Percentiles rank a stretch among this genome's conserved stretches.
Evolutionary conservation across 2,888 invertebrate species (phyloP).

Genomic region (Liodrosophila aerea): DNA sequence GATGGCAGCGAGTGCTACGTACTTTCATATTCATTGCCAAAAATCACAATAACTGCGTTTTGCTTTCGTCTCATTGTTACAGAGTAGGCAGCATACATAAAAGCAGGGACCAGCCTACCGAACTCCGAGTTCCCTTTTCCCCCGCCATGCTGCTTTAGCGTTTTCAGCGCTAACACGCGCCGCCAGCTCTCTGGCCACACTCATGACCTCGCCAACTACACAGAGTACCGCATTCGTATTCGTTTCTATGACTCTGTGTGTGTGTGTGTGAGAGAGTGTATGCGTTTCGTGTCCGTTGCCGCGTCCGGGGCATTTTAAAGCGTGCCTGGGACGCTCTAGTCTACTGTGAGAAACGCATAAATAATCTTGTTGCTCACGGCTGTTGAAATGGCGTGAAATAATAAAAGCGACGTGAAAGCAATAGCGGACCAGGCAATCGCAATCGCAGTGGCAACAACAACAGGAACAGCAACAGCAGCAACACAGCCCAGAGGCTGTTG

Average conservation of each 20-base stretch:
- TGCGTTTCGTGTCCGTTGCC: constrained; percentile 4
- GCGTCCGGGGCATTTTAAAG: constrained; percentile 56
- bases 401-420: constrained; percentile 75
- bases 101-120: no score
- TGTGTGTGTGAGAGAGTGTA: background rate
- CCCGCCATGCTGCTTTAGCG: background rate
- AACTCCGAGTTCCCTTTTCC: constrained; percentile 33
- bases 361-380: constrained; percentile 77
- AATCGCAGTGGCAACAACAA: constrained; percentile 36
- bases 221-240: constrained; percentile 5
- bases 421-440: constrained; percentile 56
- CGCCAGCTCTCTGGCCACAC: constrained; percentile 1
- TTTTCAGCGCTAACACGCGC: background rate
- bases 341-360: constrained; percentile 64
- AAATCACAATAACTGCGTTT: constrained; percentile 67
- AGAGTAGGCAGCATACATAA: constrained; percentile 49
- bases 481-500: constrained; percentile 47
- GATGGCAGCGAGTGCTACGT: constrained; percentile 16
- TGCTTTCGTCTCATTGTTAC: constrained; percentile 46
- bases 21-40: constrained; percentile 75
- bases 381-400: constrained; percentile 77
- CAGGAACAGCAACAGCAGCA: constrained; percentile 20
- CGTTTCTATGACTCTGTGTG: constrained; percentile 19
- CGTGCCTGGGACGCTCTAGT: constrained; percentile 46
- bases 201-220: background rate